Conservation (phyloP, 53 echinoderm and acorn worm genomes). For the Stichopus horrens region DNA sequence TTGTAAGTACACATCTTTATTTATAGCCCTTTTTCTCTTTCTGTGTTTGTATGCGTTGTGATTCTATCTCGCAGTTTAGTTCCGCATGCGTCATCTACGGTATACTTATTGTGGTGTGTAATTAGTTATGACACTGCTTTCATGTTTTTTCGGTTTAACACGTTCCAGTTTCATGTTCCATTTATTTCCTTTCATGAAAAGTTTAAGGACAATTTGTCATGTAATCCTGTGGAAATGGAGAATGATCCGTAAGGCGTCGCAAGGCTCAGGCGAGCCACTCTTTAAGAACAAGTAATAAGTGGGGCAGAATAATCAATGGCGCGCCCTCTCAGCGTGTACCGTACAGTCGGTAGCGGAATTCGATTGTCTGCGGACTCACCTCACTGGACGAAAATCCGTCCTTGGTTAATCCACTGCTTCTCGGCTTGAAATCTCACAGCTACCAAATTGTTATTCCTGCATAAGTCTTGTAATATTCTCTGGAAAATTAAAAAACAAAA, state of each 20-base stretch:
- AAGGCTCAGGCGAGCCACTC: not conserved
- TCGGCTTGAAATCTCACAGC: not conserved
- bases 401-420: not conserved
- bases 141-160: not conserved
- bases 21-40: no score
- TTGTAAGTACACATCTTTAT: no score
- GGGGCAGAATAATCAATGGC: conserved; percentile 25
- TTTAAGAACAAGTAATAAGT: not conserved
- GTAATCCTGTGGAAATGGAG: conserved; percentile 34
- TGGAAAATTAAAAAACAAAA: not conserved
- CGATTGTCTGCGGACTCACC: not conserved
- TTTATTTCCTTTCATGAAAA: not conserved
- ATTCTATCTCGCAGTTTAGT: no score
- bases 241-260: conserved; percentile 33
- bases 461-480: not conserved
- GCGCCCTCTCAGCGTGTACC: conserved; percentile 37
- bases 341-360: not conserved
- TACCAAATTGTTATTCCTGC: not conserved
- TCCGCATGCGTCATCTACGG: not conserved
- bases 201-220: conserved; percentile 20
- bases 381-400: not conserved
- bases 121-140: conserved; percentile 10
- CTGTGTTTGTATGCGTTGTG: no score
- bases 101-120: not conserved
- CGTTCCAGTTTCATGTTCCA: conserved; percentile 12